phyloP scores from a whole-genome alignment of 2,113 vertebrate species.

The Rutilus rutilus region DNA sequence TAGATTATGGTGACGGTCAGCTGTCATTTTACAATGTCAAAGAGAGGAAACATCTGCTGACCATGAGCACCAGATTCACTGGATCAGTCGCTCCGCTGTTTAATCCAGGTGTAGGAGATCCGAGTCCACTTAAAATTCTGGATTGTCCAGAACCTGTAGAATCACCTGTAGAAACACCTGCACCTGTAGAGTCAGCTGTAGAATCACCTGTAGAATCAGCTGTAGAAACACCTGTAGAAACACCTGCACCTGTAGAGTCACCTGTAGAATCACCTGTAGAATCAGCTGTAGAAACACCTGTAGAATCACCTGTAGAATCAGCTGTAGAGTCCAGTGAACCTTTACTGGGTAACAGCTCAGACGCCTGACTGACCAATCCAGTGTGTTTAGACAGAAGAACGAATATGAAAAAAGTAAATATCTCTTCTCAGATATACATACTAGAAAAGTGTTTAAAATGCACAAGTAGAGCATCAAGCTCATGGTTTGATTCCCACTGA shows the following conservation, averaged over 20 bases:
- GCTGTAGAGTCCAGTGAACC: not conserved
- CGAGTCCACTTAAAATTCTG: not conserved
- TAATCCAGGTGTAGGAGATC: constrained; percentile 63
- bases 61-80: constrained; percentile 34
- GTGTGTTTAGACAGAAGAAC: not conserved
- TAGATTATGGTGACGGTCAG: constrained; percentile 52
- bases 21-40: constrained; percentile 67
- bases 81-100: constrained; percentile 66
- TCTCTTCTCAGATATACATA: not conserved
- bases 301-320: not conserved
- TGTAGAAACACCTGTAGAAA: not conserved
- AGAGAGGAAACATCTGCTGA: constrained; percentile 38
- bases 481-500: not conserved
- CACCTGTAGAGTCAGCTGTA: not conserved
- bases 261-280: not conserved
- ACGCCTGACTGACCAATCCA: not conserved
- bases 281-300: not conserved
- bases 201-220: not conserved
- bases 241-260: not conserved
- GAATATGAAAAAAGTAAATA: not conserved
- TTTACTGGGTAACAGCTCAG: not conserved
- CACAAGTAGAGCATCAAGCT: not conserved
- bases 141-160: not conserved
- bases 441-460: not conserved
- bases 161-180: no score